Evolutionary conservation across 2,797 vertebrate species (phyloP).

Genomic region (Urosaurus nigricauda): DNA sequence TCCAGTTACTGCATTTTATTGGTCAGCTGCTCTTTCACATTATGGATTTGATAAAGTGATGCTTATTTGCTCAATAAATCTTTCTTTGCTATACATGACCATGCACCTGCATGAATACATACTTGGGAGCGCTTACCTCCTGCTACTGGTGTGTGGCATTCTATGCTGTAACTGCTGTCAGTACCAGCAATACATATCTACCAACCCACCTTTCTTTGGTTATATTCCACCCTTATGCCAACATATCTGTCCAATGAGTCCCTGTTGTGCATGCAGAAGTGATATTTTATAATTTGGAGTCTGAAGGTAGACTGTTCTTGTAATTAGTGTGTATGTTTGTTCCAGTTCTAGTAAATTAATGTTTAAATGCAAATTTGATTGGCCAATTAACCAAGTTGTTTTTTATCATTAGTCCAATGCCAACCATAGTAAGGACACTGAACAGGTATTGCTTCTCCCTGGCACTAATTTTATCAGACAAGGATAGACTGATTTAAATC

Average conservation of each 20-base stretch:
- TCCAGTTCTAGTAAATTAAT: neutral
- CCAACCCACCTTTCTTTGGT: neutral
- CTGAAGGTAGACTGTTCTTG: neutral
- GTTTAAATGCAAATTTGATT: neutral
- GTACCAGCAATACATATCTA: neutral
- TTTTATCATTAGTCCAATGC: constrained; percentile 4
- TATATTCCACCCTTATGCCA: neutral
- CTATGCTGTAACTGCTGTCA: neutral
- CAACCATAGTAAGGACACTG: constrained; percentile 1
- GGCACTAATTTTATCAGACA: neutral
- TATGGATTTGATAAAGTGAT: neutral
- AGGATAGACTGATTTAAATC: neutral
- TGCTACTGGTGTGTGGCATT: no score
- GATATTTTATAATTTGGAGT: neutral
- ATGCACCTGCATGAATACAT: neutral
- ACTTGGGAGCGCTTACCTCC: neutral
- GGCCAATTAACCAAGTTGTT: neutral
- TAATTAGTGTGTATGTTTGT: neutral
- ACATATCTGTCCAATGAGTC: neutral
- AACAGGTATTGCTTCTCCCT: neutral
- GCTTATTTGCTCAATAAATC: neutral
- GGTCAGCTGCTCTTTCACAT: neutral
- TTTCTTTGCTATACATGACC: neutral
- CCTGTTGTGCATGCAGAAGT: neutral
- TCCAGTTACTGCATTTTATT: neutral